Base-by-base conservation (phyloP, 1,140 invertebrate species). In the Pteromalus puparum region DNA sequence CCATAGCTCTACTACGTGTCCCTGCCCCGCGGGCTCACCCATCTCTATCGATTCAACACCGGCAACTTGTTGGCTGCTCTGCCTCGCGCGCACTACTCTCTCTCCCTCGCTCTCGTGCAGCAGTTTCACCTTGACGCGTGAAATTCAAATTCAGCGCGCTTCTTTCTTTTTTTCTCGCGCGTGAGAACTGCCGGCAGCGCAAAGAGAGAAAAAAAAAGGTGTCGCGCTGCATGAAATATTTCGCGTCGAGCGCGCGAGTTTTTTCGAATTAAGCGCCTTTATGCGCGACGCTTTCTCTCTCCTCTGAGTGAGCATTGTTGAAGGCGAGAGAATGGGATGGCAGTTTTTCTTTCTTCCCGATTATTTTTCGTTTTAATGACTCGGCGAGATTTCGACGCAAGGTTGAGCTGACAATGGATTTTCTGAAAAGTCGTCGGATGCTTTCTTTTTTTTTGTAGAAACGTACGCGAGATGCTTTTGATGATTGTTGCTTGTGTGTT, bases 11-110 rank as follows among this genome's bases (percentile, higher is more conserved):
- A 12, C 87, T 87, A 88, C 88, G 88, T 88, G 88, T 88, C 81
- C 89, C 87, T 88, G 87, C 88, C 86, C 88, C 85, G 84, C 87
- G 88, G 87, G 86, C 89, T 89, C 87, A 86, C 88, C 88, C 87
- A 86, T 89, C 89, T 90, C 89, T 90, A 93, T 93, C 91, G 91
- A 92, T 92, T 92, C 89, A 84, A 90, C 89, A 89, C 89, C 90
- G 88, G 89, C 91, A 93, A 93, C 91, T 92, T 93, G 92, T 93
- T 92, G 90, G 91, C 89, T 89, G 79, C 65, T 53, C 48, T 48
- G 48, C n/a, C n/a, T n/a, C n/a, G n/a, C n/a, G n/a, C n/a, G n/a
- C n/a, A n/a, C n/a, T n/a, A n/a, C n/a, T n/a, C n/a, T n/a, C 48
- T 18, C 48, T 18, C 42, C 1, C 15, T 67, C 21, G 7, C 53